These are phyloP conservation scores for Colaptes auratus DNA, from an alignment of 2,113 vertebrate species.

Conservation along the genomic window DNA sequence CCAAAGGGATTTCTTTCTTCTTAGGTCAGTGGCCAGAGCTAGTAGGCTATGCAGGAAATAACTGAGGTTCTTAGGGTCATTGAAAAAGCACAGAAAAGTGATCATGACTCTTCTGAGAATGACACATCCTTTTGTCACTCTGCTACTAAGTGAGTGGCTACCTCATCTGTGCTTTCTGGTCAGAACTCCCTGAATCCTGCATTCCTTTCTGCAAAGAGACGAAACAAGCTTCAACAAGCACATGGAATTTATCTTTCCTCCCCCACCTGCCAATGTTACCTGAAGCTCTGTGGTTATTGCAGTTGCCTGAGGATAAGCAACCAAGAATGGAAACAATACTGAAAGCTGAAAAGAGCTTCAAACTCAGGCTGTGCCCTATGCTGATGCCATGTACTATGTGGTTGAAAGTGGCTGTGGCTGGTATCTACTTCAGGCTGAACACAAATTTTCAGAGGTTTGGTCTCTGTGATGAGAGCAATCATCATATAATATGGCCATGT, in stretches of 20 bases:
- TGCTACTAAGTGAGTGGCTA: neutral
- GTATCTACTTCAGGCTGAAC: neutral
- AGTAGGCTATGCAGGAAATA: neutral
- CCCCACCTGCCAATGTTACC: neutral
- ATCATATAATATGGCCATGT: neutral
- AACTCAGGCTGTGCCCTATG: neutral
- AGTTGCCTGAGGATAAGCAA: slow-evolving; percentile 18
- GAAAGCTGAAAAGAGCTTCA: neutral
- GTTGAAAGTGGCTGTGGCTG: neutral
- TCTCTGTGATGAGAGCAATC: neutral
- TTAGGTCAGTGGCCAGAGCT: neutral
- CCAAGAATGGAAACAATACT: neutral
- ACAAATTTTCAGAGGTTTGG: neutral
- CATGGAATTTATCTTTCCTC: neutral
- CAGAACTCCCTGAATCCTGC: neutral
- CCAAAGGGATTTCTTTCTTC: neutral
- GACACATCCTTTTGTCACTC: neutral
- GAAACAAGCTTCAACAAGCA: slow-evolving; percentile 13
- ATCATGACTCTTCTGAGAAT: neutral
- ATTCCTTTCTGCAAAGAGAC: neutral
- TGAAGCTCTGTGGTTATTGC: neutral
- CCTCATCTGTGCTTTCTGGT: neutral
- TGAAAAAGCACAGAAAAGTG: neutral
- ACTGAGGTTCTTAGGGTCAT: neutral
- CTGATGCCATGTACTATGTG: neutral